Percentiles rank a stretch among this genome's conserved stretches.
phyloP scores from a whole-genome alignment of 2,797 vertebrate genomes.

The Cirrhinus molitorella region DNA sequence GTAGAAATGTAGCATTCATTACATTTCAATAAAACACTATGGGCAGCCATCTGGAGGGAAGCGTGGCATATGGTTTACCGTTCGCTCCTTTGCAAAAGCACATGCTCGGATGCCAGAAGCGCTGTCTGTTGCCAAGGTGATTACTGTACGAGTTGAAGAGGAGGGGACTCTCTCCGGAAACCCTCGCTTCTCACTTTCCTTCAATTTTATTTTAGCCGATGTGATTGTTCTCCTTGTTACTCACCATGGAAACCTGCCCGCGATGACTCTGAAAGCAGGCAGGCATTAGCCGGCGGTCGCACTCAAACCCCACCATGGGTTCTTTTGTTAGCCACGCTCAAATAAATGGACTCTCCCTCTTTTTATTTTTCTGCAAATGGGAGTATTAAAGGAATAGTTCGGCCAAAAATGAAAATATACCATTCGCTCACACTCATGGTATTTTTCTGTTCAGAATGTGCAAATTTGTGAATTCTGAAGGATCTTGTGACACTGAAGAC shows the following conservation, averaged over 20 bases:
- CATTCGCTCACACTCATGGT: not conserved
- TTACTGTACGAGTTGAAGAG: constrained; percentile 28
- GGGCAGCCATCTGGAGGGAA: constrained; percentile 52
- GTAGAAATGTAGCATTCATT: constrained; percentile 49
- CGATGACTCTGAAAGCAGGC: constrained; percentile 25
- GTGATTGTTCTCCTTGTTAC: constrained; percentile 47
- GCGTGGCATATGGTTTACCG: constrained; percentile 45
- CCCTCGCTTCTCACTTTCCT: constrained; percentile 30
- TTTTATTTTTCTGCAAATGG: constrained; percentile 1
- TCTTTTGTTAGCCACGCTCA: constrained; percentile 22
- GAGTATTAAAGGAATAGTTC: not conserved
- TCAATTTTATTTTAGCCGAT: constrained; percentile 18
- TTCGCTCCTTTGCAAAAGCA: constrained; percentile 19
- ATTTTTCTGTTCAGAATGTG: not conserved
- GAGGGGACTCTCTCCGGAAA: constrained; percentile 40
- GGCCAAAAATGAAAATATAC: not conserved
- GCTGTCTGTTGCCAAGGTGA: constrained; percentile 51
- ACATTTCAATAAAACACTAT: constrained; percentile 46
- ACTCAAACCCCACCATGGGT: not conserved
- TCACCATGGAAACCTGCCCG: constrained; percentile 45
- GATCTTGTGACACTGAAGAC: not conserved
- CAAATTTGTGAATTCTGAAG: not conserved
- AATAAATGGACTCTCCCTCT: constrained; percentile 3
- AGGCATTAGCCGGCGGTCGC: constrained; percentile 20
- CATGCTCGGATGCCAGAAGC: constrained; percentile 39